phyloP scores from a whole-genome alignment of 2,797 vertebrate species.

The Sebastiscus tertius region DNA sequence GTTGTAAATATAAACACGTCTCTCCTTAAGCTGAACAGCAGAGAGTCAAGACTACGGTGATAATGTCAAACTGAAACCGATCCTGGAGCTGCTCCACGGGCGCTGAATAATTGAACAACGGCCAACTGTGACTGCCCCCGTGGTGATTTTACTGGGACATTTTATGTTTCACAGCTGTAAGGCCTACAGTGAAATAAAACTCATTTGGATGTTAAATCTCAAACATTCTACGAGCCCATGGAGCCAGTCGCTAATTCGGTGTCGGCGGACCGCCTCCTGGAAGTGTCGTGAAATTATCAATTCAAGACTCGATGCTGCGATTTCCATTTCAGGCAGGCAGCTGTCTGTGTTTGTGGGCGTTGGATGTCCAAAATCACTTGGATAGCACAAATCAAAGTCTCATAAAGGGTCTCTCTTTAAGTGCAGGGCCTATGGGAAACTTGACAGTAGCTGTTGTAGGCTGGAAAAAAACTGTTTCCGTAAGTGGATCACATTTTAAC shows the following conservation, averaged over 20 bases:
- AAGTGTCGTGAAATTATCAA: constrained; percentile 13
- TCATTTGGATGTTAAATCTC: constrained; percentile 56
- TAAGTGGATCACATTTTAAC: background rate
- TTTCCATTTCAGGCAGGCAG: background rate
- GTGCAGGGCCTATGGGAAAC: background rate
- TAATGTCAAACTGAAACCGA: constrained; percentile 24
- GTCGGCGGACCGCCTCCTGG: constrained; percentile 11
- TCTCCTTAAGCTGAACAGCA: constrained; percentile 6
- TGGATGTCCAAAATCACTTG: background rate
- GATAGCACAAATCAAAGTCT: background rate
- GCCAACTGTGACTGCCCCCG: constrained; percentile 30
- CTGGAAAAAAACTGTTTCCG: background rate
- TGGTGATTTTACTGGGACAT: constrained; percentile 36
- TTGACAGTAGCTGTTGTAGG: background rate
- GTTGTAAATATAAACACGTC: background rate
- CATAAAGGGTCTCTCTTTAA: background rate
- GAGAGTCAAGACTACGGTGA: constrained; percentile 11
- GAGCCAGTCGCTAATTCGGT: constrained; percentile 21
- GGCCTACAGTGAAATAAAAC: constrained; percentile 55
- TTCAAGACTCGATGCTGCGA: constrained; percentile 7
- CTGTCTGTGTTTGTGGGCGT: background rate
- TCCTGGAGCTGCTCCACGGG: constrained; percentile 20
- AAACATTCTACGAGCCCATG: background rate
- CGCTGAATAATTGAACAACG: constrained; percentile 55
- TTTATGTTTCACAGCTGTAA: constrained; percentile 54